phyloP scores from a whole-genome alignment of 2,888 invertebrate species.

The Phania funesta region DNA sequence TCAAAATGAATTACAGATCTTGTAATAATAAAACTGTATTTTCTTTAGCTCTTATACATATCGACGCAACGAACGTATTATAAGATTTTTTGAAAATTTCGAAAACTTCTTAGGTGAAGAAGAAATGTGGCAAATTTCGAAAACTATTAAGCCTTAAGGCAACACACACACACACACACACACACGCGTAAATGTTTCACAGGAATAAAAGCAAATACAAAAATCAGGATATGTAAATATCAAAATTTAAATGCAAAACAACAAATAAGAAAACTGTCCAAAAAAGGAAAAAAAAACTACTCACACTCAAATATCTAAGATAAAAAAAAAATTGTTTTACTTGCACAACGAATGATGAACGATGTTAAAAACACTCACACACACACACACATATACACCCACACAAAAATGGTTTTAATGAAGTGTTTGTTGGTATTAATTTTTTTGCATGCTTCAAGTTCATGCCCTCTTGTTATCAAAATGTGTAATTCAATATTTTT shows the following conservation, averaged over 20 bases:
- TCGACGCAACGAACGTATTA: slow-evolving; percentile 95
- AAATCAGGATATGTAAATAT: slow-evolving; percentile 41
- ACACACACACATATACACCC: not conserved
- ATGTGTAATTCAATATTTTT: slow-evolving; percentile 18
- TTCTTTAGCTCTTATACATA: slow-evolving; percentile 92
- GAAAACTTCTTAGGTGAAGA: slow-evolving; percentile 97
- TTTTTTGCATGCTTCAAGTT: slow-evolving; percentile 41
- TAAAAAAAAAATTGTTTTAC: slow-evolving; percentile 59
- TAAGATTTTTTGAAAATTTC: slow-evolving; percentile 97
- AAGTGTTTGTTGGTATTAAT: slow-evolving; percentile 45
- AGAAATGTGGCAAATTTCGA: slow-evolving; percentile 99
- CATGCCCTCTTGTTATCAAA: slow-evolving; percentile 13
- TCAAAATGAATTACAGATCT: not conserved
- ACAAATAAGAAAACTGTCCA: slow-evolving; percentile 18
- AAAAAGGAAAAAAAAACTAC: slow-evolving; percentile 28
- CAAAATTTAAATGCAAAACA: slow-evolving; percentile 21
- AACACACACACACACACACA: slow-evolving; percentile 65
- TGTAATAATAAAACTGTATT: not conserved
- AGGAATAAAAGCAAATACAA: slow-evolving; percentile 21
- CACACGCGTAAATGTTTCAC: slow-evolving; percentile 23
- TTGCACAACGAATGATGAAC: slow-evolving; percentile 67
- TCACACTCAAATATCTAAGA: slow-evolving; percentile 53
- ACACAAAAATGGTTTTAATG: slow-evolving; percentile 49
- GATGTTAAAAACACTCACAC: slow-evolving; percentile 52
- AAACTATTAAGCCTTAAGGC: slow-evolving; percentile 92